A percentile compares a stretch with the other conserved stretches of the same genome.
Evolutionary conservation across 2,888 invertebrate genomes (phyloP).

Genomic region (Nomada ruficornis): DNA sequence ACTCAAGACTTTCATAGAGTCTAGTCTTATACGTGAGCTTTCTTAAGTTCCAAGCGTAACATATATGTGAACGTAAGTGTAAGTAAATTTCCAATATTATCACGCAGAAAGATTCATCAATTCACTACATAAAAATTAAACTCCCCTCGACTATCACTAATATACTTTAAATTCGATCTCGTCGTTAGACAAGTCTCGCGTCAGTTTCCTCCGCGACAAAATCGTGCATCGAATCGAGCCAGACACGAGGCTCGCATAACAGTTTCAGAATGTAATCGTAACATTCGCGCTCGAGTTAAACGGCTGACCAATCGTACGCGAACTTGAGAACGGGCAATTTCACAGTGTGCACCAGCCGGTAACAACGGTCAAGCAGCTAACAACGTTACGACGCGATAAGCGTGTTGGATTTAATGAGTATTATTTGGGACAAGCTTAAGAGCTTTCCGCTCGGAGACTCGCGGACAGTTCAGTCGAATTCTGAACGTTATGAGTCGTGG

Average conservation of each 20-base stretch:
- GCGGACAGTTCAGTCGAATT: constrained; percentile 10
- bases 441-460: constrained; percentile 66
- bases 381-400: constrained; percentile 72
- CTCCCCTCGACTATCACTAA: no score
- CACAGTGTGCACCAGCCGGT: constrained; percentile 12
- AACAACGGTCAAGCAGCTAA: constrained; percentile 11
- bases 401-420: constrained; percentile 79
- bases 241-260: not conserved
- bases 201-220: no score
- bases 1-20: no score
- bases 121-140: no score
- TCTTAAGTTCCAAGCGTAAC: no score
- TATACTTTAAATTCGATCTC: no score
- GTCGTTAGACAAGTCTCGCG: no score
- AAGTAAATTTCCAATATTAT: no score
- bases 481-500: constrained; percentile 28
- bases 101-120: no score
- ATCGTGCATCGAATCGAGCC: not conserved
- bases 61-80: no score
- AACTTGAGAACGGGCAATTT: constrained; percentile 56
- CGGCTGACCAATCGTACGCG: constrained; percentile 49
- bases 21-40: no score
- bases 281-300: not conserved
- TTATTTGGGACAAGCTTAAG: constrained; percentile 73
- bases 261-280: constrained; percentile 1